These are phyloP conservation scores for Strix aluco DNA, from an alignment of 2,113 vertebrate species.

Conservation along the genomic window DNA sequence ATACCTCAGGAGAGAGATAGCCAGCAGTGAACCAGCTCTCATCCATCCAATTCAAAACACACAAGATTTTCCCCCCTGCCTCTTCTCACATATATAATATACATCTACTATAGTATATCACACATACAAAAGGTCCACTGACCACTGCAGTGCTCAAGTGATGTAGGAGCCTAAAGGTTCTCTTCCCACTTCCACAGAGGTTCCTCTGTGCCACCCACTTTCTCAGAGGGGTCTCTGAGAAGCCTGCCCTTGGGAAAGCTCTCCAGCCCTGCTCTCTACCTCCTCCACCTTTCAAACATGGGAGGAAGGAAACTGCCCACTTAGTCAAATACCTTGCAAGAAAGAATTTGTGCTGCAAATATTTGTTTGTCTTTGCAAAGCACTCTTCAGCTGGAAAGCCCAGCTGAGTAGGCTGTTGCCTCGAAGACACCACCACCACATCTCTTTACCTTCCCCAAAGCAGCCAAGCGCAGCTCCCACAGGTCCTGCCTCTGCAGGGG, in stretches of 20 bases:
- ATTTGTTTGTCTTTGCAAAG: background rate
- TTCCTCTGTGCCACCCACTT: background rate
- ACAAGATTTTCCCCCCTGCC: background rate
- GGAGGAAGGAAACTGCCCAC: background rate
- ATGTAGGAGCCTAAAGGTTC: background rate
- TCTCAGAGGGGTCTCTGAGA: background rate
- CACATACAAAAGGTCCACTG: background rate
- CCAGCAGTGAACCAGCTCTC: background rate
- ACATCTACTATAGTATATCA: background rate
- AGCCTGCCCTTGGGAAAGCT: background rate
- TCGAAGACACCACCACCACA: background rate
- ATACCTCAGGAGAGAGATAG: background rate
- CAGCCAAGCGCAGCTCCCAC: background rate
- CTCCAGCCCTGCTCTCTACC: background rate
- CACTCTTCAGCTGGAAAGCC: background rate
- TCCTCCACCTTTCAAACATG: background rate
- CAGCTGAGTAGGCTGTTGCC: background rate
- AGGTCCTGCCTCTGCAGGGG: background rate
- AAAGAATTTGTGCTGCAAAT: background rate
- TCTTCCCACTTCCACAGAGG: background rate
- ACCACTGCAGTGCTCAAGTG: background rate
- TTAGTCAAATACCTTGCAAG: background rate
- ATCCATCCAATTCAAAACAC: background rate
- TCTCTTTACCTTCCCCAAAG: background rate
- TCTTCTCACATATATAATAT: background rate